phyloP scores from a whole-genome alignment of 2,888 invertebrate species.

The Lasioglossum malachurum region DNA sequence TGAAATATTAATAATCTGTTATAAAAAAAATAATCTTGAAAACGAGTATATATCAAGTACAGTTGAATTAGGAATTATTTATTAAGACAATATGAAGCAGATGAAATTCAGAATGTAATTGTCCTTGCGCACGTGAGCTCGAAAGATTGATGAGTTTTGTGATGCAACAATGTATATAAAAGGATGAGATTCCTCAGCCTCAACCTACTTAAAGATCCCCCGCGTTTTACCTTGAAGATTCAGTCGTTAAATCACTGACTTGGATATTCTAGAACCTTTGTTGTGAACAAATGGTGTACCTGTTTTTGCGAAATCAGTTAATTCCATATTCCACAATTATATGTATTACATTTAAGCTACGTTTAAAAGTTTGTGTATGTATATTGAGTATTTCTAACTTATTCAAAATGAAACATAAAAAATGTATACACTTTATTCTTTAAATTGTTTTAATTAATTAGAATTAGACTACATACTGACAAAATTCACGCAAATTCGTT shows the following conservation, averaged over 20 bases:
- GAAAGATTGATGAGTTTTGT: constrained; percentile 52
- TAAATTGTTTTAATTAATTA: background rate
- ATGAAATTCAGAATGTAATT: constrained; percentile 25
- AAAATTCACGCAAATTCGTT: background rate
- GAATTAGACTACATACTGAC: background rate
- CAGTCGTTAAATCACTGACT: constrained; percentile 60
- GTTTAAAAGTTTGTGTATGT: background rate
- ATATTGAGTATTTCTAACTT: background rate
- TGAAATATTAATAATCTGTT: background rate
- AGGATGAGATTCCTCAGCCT: constrained; percentile 72
- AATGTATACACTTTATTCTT: background rate
- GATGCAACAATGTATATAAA: constrained; percentile 57
- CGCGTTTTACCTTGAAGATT: constrained; percentile 71
- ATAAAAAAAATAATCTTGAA: background rate
- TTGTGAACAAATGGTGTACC: constrained; percentile 26
- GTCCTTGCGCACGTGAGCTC: background rate
- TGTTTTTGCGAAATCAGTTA: constrained; percentile 21
- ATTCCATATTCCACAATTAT: background rate
- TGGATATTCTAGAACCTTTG: constrained; percentile 29
- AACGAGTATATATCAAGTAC: background rate
- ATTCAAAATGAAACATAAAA: background rate
- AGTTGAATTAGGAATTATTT: background rate
- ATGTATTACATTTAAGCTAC: background rate
- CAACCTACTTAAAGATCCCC: constrained; percentile 78
- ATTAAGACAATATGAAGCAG: background rate